Evolutionary conservation across 2,888 invertebrate species (phyloP).

Genomic region (Homarus gammarus): DNA sequence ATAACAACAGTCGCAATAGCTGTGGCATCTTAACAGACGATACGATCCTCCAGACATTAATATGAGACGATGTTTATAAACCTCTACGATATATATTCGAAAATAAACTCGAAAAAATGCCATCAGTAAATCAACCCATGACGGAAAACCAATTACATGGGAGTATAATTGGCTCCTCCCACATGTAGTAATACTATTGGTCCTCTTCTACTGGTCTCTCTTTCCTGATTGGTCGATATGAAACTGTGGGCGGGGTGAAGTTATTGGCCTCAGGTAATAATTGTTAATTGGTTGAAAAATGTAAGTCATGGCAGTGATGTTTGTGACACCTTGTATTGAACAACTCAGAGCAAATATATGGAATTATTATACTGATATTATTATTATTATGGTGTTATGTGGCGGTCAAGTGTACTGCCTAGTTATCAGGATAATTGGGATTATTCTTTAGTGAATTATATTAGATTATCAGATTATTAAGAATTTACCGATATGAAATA

Average conservation of each 20-base stretch:
- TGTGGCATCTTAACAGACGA: background rate
- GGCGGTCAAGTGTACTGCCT: too few species aligned
- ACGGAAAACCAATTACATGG: constrained; percentile 54
- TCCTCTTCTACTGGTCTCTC: background rate
- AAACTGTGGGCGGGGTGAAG: background rate
- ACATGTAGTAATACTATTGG: constrained; percentile 32
- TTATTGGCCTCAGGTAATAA: background rate
- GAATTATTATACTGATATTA: background rate
- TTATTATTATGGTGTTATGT: background rate
- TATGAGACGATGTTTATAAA: background rate
- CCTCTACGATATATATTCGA: background rate
- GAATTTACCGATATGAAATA: too few species aligned
- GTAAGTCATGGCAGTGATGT: background rate
- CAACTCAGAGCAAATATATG: too few species aligned
- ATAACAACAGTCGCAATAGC: background rate
- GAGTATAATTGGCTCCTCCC: constrained; percentile 59
- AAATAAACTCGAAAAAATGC: background rate
- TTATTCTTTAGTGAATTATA: too few species aligned
- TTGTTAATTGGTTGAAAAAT: background rate
- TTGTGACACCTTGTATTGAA: too few species aligned
- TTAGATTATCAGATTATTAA: too few species aligned
- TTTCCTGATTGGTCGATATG: constrained; percentile 28
- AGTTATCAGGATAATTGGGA: too few species aligned
- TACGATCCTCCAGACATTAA: background rate
- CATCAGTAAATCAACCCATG: constrained; percentile 18